A percentile compares a stretch with the other conserved stretches of the same genome.
phyloP scores from a whole-genome alignment of 2,113 vertebrate genomes.

The Oreochromis spilurus region DNA sequence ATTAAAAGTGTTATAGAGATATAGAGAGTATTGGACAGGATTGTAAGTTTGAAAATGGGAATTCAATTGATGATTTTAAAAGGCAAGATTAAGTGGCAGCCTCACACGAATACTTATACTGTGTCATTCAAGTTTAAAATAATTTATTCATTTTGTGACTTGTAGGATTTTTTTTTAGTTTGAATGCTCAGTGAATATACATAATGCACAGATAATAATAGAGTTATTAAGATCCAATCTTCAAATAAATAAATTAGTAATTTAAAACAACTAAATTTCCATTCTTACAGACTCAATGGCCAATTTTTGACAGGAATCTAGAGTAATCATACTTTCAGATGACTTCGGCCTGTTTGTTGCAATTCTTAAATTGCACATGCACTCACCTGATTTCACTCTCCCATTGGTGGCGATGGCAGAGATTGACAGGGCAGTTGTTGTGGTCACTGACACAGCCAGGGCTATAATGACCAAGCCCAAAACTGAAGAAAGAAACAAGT shows the following conservation, averaged over 20 bases:
- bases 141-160: background rate
- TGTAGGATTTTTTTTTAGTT: too few relatives aligned
- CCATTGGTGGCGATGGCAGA: background rate
- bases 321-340: too few relatives aligned
- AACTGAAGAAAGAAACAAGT: background rate
- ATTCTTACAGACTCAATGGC: too few relatives aligned
- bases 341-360: rapidly evolving
- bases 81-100: background rate
- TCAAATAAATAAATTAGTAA: too few relatives aligned
- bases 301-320: too few relatives aligned
- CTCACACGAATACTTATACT: background rate
- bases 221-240: too few relatives aligned
- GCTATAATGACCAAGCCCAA: background rate
- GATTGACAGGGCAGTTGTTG: background rate
- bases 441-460: background rate
- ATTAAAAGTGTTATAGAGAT: background rate
- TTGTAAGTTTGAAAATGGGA: background rate
- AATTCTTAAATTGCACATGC: too few relatives aligned
- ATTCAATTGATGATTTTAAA: background rate
- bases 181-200: too few relatives aligned
- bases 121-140: background rate
- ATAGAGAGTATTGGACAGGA: background rate
- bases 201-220: too few relatives aligned
- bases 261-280: too few relatives aligned
- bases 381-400: background rate